Evolutionary conservation across 2,113 vertebrate species (phyloP).

Genomic region (Cyphomyrus discorhynchus): DNA sequence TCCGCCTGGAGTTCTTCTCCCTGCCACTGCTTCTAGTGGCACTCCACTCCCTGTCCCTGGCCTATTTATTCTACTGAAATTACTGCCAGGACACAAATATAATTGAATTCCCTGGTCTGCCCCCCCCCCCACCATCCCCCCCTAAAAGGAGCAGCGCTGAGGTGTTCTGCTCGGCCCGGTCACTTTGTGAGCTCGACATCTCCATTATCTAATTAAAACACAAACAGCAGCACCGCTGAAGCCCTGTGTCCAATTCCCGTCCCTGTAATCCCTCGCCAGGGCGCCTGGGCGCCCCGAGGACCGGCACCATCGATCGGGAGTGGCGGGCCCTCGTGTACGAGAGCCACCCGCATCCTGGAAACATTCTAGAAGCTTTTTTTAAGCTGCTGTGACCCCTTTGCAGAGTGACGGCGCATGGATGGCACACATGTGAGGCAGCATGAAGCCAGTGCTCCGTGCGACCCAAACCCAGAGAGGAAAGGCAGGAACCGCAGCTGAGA

Average conservation of each 20-base stretch:
- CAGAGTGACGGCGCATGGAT: neutral
- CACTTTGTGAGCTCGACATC: constrained; percentile 40
- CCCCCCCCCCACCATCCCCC: constrained; percentile 14
- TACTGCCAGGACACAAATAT: constrained; percentile 54
- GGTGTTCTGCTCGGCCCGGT: constrained; percentile 37
- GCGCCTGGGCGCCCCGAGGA: constrained; percentile 42
- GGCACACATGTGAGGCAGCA: neutral
- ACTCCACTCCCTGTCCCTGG: constrained; percentile 26
- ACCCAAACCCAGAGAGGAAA: neutral
- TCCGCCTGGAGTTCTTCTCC: neutral
- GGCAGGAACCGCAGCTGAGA: neutral
- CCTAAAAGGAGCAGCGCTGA: constrained; percentile 46
- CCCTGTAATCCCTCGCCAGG: constrained; percentile 48
- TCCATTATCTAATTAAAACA: constrained; percentile 43
- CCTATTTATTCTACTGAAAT: constrained; percentile 56
- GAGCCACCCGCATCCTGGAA: neutral
- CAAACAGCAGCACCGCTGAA: constrained; percentile 20
- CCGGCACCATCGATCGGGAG: constrained; percentile 49
- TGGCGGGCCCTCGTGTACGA: neutral
- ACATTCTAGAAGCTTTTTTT: neutral
- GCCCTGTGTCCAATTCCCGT: constrained; percentile 46
- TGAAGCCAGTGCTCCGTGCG: neutral
- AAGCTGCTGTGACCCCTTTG: neutral
- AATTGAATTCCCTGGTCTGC: constrained; percentile 58
- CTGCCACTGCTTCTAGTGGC: constrained; percentile 4